Base-by-base conservation (phyloP, 2,113 vertebrate species). In the Psittacara wagleri region DNA sequence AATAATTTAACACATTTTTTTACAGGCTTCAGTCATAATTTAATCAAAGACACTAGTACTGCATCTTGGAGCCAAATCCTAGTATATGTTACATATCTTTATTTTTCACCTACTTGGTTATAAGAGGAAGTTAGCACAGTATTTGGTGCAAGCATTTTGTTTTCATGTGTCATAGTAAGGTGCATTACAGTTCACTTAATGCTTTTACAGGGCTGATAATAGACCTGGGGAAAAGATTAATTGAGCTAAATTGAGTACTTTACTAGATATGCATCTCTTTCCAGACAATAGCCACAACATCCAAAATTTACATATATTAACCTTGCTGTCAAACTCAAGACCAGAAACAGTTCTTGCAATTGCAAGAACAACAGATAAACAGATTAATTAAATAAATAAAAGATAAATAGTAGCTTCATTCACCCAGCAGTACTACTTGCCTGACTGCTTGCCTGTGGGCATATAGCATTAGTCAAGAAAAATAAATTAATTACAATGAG, bases 91-190 rank as follows among this genome's bases (percentile, higher is more conserved):
- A 75, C 35, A 54, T 16, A 54, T 25, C 17, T 83, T 85, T 66
- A 85, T 15, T 76, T 80, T 84, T 52, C 15, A 72, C 35, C 48
- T 80, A 3, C 20, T 39, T n/a, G 39, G 51, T 16, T 69, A 28
- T 29, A 67, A 49, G 48, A 78, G 39, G 18, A 76, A 59, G 27
- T 62, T n/a, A 62, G 31, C 28, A 57, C 11, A 33, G 1, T 39
- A 77, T 46, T 83, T 80, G 29, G 48, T 57, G 18, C 1, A 81
- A 35, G 17, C 54, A 74, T 63, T 72, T 72, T 51, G 48, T 84
- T 90, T 64, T 64, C 35, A 54, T 1, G 1, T 0, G 0, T 39
- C 64, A 72, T 35, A 39, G 5, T 28, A 72, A 85, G 52, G 27
- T 55, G 22, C 39, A 29, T 3, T 12, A 11, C 39, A 48, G 24